Evolutionary conservation across 2,797 vertebrate species (phyloP).

Genomic region (Agapornis canus): DNA sequence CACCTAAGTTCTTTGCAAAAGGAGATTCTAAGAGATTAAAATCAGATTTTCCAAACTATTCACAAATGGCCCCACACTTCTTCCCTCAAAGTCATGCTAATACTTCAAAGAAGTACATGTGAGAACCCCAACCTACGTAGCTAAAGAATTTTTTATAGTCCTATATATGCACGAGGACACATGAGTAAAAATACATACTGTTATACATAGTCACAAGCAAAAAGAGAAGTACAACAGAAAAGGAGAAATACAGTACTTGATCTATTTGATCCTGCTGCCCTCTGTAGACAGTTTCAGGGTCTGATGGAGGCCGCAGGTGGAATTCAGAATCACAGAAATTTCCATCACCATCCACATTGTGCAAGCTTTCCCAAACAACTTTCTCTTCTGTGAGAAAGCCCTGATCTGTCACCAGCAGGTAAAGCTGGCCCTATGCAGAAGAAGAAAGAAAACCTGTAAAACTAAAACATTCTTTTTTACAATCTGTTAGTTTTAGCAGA

Average conservation of each 20-base stretch:
- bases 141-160: background rate
- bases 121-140: background rate
- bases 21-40: background rate
- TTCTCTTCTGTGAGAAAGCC: slow-evolving; percentile 98
- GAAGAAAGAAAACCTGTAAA: slow-evolving; percentile 1
- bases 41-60: background rate
- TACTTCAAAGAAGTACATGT: background rate
- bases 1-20: background rate
- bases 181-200: background rate
- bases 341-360: slow-evolving; percentile 96
- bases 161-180: background rate
- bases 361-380: slow-evolving; percentile 98
- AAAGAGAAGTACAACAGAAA: background rate
- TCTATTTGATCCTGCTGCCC: slow-evolving; percentile 99
- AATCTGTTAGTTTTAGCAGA: background rate
- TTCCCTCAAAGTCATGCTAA: background rate
- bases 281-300: slow-evolving; percentile 94
- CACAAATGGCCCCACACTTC: background rate
- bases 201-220: background rate
- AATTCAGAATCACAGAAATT: slow-evolving; percentile 98
- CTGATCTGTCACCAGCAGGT: slow-evolving; percentile 96
- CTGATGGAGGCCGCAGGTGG: slow-evolving; percentile 91
- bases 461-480: background rate
- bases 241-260: slow-evolving; percentile 81
- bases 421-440: slow-evolving; percentile 90